Conservation (phyloP, 2,113 vertebrate genomes). For the Oxyruncus cristatus region DNA sequence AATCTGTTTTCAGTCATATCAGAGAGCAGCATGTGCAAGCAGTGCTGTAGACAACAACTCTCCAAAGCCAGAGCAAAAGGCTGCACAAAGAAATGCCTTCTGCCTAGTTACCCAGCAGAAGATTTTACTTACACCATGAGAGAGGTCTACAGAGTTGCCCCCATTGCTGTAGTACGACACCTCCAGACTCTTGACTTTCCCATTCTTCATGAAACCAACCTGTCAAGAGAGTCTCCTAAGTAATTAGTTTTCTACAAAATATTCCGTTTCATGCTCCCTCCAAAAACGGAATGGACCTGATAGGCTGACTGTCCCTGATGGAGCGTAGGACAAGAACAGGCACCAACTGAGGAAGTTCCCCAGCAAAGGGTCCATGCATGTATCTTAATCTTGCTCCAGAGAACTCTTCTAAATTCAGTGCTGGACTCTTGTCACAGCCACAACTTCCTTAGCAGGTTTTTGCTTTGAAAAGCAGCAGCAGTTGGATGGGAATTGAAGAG, state of each 20-base stretch:
- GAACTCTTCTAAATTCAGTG: neutral
- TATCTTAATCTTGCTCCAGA: neutral
- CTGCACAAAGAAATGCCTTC: neutral
- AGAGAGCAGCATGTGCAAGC: neutral
- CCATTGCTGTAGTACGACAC: conserved; percentile 85
- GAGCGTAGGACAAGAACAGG: neutral
- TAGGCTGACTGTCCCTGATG: neutral
- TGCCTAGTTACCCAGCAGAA: neutral
- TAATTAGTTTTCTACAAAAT: neutral
- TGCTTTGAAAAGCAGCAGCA: neutral
- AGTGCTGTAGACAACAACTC: neutral
- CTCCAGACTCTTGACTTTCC: conserved; percentile 85
- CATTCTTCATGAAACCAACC: conserved; percentile 90
- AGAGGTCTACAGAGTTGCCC: conserved; percentile 89
- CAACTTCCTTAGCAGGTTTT: neutral
- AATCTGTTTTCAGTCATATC: neutral
- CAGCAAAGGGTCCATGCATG: neutral
- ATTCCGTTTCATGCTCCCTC: neutral
- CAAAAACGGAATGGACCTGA: neutral
- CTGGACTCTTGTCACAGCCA: neutral
- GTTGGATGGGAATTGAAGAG: neutral
- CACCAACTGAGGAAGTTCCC: neutral
- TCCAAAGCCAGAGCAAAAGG: neutral
- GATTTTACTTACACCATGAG: conserved; percentile 78
- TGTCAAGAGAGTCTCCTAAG: conserved; percentile 52